Evolutionary conservation across 2,888 invertebrate species (phyloP), one percentile per base, ranked within the genome.

Genomic region (Stramonita haemastoma): DNA sequence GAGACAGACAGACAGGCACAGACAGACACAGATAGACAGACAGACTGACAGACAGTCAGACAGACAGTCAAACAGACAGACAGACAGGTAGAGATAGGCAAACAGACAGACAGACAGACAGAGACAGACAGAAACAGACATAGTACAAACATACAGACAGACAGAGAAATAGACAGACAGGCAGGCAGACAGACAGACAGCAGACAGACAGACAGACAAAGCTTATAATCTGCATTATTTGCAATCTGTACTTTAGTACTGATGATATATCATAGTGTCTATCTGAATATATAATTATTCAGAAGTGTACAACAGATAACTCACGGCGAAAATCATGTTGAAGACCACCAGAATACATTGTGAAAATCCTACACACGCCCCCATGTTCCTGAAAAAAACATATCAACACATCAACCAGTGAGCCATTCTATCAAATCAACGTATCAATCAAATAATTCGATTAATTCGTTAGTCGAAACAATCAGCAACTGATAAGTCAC

Each of bases 301-400:
- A 73, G 4, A 26, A 73, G 11, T n/a, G n/a, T 4, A 73, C 73
- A 73, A 22, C 8, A 73, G n/a, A 73, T 8, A 26, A 73, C 73
- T 73, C 11, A 73, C 84, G 46, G 84, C 84, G 46, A 84, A 84
- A 22, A 84, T 56, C 19, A 56, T 11, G 26, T 84, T 84, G 46
- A 46, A 56, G 56, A 84, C 84, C 13, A 84, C 84, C 84, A 84
- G 84, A 11, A 56, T 34, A 22, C 86, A 86, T 26, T 86, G 86
- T 0, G 86, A 86, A 32, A 86, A 32, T 5, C 86, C 66, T 70
- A 70, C 70, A 36, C 86, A 66, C 66, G 26, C 86, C 32, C 86
- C 86, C 86, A 86, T 86, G 19, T 26, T 29, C 2, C 60, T 34
- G 36, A 26, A 22, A 56, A 26, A 6, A 26, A 22, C 15, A 46